Conservation (phyloP, 2,113 vertebrate species). For the Pholis gunnellus region DNA sequence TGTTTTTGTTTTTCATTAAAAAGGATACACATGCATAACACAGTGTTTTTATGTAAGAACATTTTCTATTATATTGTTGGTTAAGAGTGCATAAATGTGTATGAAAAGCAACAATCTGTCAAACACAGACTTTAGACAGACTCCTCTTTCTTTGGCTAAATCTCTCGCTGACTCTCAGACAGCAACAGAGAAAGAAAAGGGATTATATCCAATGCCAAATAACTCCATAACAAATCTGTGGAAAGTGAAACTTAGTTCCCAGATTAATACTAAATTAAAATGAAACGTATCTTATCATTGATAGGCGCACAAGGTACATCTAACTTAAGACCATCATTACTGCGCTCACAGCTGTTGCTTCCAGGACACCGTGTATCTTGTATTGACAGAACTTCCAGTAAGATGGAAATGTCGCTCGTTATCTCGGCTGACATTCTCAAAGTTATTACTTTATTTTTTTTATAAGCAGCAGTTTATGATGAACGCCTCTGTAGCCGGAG, state of each 20-base stretch:
- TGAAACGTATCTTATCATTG: not conserved
- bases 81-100: not conserved
- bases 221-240: not conserved
- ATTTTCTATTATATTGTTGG: not conserved
- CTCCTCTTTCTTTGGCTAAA: not conserved
- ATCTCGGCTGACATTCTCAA: not conserved
- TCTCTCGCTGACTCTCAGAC: constrained; percentile 1
- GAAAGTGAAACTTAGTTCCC: not conserved
- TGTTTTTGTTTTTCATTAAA: not conserved
- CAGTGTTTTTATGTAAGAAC: not conserved
- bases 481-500: not conserved
- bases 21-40: not conserved
- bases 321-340: not conserved
- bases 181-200: not conserved
- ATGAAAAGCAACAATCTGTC: not conserved
- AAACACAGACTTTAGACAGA: not conserved
- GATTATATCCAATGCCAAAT: not conserved
- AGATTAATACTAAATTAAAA: constrained; percentile 11
- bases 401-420: not conserved
- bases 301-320: not conserved
- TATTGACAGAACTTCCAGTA: not conserved
- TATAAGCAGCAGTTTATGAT: constrained; percentile 2
- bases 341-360: not conserved
- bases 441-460: not conserved
- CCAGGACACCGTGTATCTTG: not conserved